phyloP scores from a whole-genome alignment of 2,888 invertebrate species.

The Tricholauxania praeusta region DNA sequence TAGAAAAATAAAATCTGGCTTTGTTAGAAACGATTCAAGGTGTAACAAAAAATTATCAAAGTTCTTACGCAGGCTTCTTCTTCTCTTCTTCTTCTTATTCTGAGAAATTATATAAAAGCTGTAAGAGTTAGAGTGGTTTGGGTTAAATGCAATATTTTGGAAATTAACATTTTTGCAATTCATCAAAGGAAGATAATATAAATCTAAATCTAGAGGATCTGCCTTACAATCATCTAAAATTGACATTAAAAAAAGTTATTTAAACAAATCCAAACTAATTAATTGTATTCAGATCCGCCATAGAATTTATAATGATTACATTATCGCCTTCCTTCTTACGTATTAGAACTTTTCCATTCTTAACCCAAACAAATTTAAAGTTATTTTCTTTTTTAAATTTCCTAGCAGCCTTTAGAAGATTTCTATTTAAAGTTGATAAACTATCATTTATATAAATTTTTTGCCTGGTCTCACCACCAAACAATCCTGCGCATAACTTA shows the following conservation, averaged over 20 bases:
- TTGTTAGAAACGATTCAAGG: neutral
- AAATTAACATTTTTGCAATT: constrained; percentile 18
- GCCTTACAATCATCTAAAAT: neutral
- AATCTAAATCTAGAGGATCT: neutral
- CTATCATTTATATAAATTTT: constrained; percentile 10
- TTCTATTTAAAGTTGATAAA: neutral
- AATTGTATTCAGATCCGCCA: neutral
- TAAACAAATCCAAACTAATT: neutral
- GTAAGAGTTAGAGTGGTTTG: neutral
- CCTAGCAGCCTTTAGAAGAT: neutral
- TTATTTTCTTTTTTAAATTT: constrained; percentile 12
- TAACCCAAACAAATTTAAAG: constrained; percentile 11
- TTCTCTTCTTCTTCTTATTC: no score
- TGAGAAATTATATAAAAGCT: neutral
- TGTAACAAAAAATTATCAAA: neutral
- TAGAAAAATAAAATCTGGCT: constrained; percentile 12
- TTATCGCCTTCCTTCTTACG: constrained; percentile 6
- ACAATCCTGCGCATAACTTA: constrained; percentile 1
- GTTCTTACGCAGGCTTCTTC: neutral
- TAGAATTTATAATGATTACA: neutral
- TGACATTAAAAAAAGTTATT: neutral
- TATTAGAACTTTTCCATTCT: neutral
- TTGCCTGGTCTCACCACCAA: neutral
- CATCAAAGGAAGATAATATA: no score
- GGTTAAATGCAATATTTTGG: neutral